Evolutionary conservation across 2,888 invertebrate genomes (phyloP), one percentile per base, ranked within the genome.

Genomic region (Reticulitermes lucifugus): DNA sequence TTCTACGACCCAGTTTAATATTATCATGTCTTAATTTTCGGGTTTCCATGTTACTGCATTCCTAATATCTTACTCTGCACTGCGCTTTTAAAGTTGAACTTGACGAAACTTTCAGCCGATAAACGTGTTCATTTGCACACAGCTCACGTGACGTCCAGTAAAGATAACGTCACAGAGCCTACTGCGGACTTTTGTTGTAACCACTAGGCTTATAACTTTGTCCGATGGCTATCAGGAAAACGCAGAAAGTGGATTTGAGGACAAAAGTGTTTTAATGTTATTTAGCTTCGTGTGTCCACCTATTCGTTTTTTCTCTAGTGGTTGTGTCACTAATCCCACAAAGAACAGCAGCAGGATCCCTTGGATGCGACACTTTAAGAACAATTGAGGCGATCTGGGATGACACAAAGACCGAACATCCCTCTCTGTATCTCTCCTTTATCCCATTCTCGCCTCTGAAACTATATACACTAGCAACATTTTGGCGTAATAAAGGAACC

Each of bases 351-450:
- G 80, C 35, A 22, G 35, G 35, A 18, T 21, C 25, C 22, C 29
- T 35, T 21, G 22, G 80, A 60, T 18, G 60, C 60, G 80, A 60
- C 60, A 80, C 80, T 80, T 79, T 60, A 80, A 80, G 80, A 80
- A 80, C 80, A 80, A 80, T 51, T 80, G 35, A 60, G 35, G 29
- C 60, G 80, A 80, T 80, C 60, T 35, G 41, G 25, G 60, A 60
- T 80, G 80, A 80, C 60, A 80, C 60, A 12, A 80, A 80, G 80
- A 79, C 55, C 35, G 60, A 80, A 55, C 59, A 60, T 21, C 73
- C 6, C 65, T 65, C 65, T 65, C 65, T 25, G n/a, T 65, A n/a
- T 25, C 65, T 10, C 65, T n/a, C 25, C n/a, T 65, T 12, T 65
- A n/a, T 25, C 9, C 18, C 60, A 22, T 60, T n/a, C 60, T 60